Conservation (phyloP, 1,140 invertebrate species). For the Drosophila willistoni region DNA sequence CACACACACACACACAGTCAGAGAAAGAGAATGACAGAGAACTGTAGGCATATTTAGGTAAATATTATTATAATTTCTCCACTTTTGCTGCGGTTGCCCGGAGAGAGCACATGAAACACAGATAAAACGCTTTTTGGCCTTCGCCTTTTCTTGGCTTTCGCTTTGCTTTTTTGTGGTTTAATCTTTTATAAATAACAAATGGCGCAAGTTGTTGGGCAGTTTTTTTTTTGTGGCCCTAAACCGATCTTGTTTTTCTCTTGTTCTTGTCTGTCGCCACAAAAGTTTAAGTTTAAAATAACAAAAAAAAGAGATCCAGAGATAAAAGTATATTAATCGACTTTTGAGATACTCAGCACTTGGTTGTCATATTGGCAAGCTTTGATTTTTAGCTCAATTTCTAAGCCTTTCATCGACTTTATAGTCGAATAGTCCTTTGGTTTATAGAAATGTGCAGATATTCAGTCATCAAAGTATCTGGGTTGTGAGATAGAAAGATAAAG, state of each 20-base stretch:
- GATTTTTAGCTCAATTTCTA: too few relatives aligned
- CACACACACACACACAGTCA: not conserved
- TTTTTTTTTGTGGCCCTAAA: not conserved
- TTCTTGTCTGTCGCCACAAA: conserved; percentile 31
- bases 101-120: conserved; percentile 46
- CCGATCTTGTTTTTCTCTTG: not conserved
- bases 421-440: too few relatives aligned
- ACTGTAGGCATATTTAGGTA: conserved; percentile 70
- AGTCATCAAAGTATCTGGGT: too few relatives aligned
- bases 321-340: conserved; percentile 5
- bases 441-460: too few relatives aligned
- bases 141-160: not conserved
- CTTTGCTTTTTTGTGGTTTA: conserved; percentile 67
- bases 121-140: conserved; percentile 43
- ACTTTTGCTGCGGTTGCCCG: conserved; percentile 41
- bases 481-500: too few relatives aligned
- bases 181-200: conserved; percentile 80
- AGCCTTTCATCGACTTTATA: too few relatives aligned
- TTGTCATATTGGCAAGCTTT: too few relatives aligned
- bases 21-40: conserved; percentile 10
- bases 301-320: not conserved
- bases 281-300: conserved; percentile 31
- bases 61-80: conserved; percentile 77
- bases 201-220: conserved; percentile 66
- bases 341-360: not conserved